Evolutionary conservation across 2,888 invertebrate species (phyloP).

Genomic region (Kuschelorhynchus macadamiae): DNA sequence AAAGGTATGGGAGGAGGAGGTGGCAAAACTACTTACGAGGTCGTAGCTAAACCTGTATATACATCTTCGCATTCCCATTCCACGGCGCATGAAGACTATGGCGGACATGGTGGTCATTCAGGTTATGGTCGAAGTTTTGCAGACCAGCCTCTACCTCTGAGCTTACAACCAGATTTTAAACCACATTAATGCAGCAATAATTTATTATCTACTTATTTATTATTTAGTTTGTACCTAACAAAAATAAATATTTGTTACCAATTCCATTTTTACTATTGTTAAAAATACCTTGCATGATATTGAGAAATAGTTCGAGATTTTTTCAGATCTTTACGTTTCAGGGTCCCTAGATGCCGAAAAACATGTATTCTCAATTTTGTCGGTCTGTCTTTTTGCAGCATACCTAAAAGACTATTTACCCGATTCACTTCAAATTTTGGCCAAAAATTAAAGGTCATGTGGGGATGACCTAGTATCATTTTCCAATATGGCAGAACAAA

Average conservation of each 20-base stretch:
- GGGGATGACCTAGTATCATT: too few species aligned
- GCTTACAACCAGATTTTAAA: slow-evolving; percentile 61
- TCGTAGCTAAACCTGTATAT: slow-evolving; percentile 83
- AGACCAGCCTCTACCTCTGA: slow-evolving; percentile 61
- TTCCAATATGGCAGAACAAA: too few species aligned
- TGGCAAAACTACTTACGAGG: slow-evolving; percentile 82
- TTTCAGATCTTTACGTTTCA: too few species aligned
- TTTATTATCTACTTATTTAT: slow-evolving; percentile 21
- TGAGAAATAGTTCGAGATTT: too few species aligned
- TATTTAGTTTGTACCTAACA: slow-evolving; percentile 36
- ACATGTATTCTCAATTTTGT: too few species aligned
- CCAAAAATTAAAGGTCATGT: too few species aligned
- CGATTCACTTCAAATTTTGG: too few species aligned
- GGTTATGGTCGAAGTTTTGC: slow-evolving; percentile 70
- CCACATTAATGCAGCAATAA: slow-evolving; percentile 49
- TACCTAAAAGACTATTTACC: too few species aligned
- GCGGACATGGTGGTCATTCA: slow-evolving; percentile 58
- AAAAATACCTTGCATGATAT: too few species aligned
- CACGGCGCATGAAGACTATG: slow-evolving; percentile 71
- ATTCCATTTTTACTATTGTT: too few species aligned
- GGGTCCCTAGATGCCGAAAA: too few species aligned
- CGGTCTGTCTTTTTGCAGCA: too few species aligned
- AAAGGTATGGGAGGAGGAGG: slow-evolving; percentile 74
- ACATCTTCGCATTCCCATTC: slow-evolving; percentile 75
- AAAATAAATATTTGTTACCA: slow-evolving; percentile 18